Evolutionary conservation across 2,113 vertebrate genomes (phyloP).

Genomic region (Neopipo cinnamomea): DNA sequence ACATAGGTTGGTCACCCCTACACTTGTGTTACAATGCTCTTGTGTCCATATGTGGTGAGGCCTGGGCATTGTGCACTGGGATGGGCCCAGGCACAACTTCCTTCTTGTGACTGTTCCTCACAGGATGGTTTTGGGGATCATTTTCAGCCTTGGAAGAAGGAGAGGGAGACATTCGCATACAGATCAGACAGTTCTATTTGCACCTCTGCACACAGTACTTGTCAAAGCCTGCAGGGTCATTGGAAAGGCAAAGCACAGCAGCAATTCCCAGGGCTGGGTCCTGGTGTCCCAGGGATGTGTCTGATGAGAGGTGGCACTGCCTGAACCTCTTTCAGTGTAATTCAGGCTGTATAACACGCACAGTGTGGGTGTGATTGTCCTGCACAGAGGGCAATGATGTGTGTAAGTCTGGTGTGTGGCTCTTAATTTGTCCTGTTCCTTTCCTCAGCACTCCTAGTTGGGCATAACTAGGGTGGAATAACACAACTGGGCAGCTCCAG

Average conservation of each 20-base stretch:
- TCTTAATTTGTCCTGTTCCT: neutral
- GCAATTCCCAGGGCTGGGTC: neutral
- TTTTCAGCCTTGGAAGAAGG: neutral
- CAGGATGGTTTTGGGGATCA: neutral
- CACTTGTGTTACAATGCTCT: neutral
- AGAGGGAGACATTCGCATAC: no score
- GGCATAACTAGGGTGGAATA: neutral
- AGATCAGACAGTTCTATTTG: neutral
- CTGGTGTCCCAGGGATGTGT: neutral
- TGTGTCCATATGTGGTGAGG: fast-evolving
- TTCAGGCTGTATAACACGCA: no score
- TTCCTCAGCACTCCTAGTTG: neutral
- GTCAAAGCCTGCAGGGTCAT: neutral
- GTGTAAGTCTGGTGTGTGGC: neutral
- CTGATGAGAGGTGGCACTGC: neutral
- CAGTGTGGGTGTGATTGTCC: neutral
- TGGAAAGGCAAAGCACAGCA: neutral
- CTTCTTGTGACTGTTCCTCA: neutral
- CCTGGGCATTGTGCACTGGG: neutral
- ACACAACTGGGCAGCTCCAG: neutral
- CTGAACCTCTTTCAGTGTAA: neutral
- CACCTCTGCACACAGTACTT: neutral
- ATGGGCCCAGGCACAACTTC: neutral
- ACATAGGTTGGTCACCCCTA: neutral
- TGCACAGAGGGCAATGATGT: neutral